Percentiles rank a stretch among this genome's conserved stretches.
phyloP scores from a whole-genome alignment of 2,113 vertebrate species.

The Tinamus guttatus region DNA sequence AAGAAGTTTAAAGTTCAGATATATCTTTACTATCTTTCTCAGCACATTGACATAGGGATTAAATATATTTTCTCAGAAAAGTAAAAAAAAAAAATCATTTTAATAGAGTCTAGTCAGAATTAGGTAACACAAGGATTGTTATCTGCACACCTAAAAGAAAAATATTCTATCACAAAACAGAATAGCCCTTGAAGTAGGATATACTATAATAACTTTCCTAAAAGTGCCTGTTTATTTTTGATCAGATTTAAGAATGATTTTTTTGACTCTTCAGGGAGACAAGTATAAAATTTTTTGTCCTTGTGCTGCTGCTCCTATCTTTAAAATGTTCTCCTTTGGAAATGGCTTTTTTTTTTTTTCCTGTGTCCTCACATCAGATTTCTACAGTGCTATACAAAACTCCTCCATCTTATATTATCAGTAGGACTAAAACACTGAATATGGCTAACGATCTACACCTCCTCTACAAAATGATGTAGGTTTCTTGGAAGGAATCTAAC shows the following conservation, averaged over 20 bases:
- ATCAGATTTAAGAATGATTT: conserved; percentile 12
- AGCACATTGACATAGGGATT: conserved; percentile 75
- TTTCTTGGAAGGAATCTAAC: not conserved
- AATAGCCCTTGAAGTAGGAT: conserved; percentile 49
- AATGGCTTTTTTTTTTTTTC: not conserved
- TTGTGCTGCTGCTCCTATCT: not conserved
- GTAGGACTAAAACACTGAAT: not conserved
- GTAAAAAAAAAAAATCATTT: conserved; percentile 57
- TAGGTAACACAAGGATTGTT: conserved; percentile 55
- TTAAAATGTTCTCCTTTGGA: not conserved
- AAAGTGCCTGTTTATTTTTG: conserved; percentile 65
- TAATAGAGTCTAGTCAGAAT: conserved; percentile 67
- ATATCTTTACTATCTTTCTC: conserved; percentile 76
- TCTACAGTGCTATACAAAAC: not conserved
- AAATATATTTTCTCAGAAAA: conserved; percentile 72
- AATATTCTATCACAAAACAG: conserved; percentile 47
- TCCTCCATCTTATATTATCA: not conserved
- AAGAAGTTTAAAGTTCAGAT: conserved; percentile 78
- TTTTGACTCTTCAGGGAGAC: not conserved
- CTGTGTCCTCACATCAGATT: not conserved
- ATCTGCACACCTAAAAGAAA: conserved; percentile 56
- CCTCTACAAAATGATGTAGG: not conserved
- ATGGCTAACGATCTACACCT: not conserved
- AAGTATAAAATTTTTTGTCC: conserved; percentile 10
- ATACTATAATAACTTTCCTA: conserved; percentile 36